phyloP scores from a whole-genome alignment of 2,888 invertebrate species.

The Barypeithes pellucidus region DNA sequence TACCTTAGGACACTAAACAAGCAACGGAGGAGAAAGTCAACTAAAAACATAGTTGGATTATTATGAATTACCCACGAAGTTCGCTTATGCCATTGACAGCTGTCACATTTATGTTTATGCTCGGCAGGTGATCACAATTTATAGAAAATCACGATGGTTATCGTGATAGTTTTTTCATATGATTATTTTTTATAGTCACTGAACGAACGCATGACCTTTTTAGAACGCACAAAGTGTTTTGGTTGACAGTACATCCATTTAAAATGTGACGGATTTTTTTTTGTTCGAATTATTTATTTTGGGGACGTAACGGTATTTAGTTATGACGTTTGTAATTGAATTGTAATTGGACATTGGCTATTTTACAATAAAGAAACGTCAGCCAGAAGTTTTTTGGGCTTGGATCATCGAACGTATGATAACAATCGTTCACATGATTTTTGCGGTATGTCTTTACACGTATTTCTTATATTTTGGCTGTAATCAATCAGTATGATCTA shows the following conservation, averaged over 20 bases:
- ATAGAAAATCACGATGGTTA: constrained; percentile 57
- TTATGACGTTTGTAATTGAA: not conserved
- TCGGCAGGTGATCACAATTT: constrained; percentile 57
- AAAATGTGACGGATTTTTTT: constrained; percentile 22
- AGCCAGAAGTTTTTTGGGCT: too few relatives aligned
- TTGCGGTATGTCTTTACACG: too few relatives aligned
- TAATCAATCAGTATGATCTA: too few relatives aligned
- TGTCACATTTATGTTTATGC: constrained; percentile 57
- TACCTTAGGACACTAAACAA: constrained; percentile 34
- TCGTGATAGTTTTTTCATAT: constrained; percentile 52
- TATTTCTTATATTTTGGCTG: too few relatives aligned
- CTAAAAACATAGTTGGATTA: constrained; percentile 46
- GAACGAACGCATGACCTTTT: constrained; percentile 43
- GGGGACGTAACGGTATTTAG: constrained; percentile 4
- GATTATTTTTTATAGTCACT: constrained; percentile 44
- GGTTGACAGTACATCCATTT: constrained; percentile 34
- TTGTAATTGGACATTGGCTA: too few relatives aligned
- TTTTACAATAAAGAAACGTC: too few relatives aligned
- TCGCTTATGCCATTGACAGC: constrained; percentile 53
- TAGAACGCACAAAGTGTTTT: constrained; percentile 34
- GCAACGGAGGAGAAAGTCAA: constrained; percentile 47
- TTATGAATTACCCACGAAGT: constrained; percentile 55
- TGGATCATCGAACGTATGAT: too few relatives aligned
- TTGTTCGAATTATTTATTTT: constrained; percentile 9
- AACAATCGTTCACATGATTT: too few relatives aligned